Base-by-base conservation (phyloP, 2,113 vertebrate species). In the Melanotaenia duboulayi region DNA sequence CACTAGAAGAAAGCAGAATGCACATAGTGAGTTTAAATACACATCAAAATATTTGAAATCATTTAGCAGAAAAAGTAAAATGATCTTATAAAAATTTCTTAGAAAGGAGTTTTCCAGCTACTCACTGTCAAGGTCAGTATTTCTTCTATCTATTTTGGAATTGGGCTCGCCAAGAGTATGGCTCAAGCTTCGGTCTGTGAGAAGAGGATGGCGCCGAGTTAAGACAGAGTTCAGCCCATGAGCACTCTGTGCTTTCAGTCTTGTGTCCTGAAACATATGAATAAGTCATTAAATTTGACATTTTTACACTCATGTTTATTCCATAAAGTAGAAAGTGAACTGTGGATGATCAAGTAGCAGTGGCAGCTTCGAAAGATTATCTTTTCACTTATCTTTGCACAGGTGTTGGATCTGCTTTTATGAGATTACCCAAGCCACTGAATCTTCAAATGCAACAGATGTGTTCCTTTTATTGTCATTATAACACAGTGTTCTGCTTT, bases 91-190 rank as follows among this genome's bases (percentile, higher is more conserved):
- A n/a, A 1, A 66, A 42, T 22, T 44, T 52, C 11, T 16, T 52
- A 37, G n/a, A 56, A 22, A 40, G 24, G 14, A 8, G 11, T 50
- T 59, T 60, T 62, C 22, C 48, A 19, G 64, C 60, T 39, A 93
- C 94, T 96, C 91, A 97, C 97, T 89, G 79, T 97, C 95, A 70
- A 96, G 92, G 92, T 98, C 94, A 37, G 90, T 58, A 49, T 91
- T 71, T 50, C 88, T 79, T 59, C 78, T 87, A 12, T 82, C 87
- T 6, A 90, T 55, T 42, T 80, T 93, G 76, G 85, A 84, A 78
- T 85, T 87, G 81, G 90, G 84, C 42, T 94, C 93, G 0, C 86
- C 49, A 22, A 92, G 90, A 87, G 81, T 79, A 55, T 55, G 78
- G 75, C 92, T 90, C 22, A 77, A 52, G 85, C 86, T 92, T 69